Evolutionary conservation across 2,888 invertebrate genomes (phyloP), one percentile per base, ranked within the genome.

Genomic region (Lasioglossum vierecki): DNA sequence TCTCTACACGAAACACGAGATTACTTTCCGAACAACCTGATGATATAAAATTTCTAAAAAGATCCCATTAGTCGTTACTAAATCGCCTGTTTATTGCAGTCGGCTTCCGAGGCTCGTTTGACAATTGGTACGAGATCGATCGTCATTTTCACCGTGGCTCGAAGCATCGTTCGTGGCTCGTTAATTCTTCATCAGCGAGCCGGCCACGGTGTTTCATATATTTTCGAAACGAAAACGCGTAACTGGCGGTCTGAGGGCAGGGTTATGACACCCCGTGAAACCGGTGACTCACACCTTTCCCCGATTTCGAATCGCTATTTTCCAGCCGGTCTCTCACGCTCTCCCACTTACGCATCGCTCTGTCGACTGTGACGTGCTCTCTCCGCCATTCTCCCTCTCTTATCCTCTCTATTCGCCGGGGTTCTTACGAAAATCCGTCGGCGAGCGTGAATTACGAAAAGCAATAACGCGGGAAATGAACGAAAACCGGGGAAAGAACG

Each of bases 221-320:
- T 84, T 85, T 82, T 78, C 66, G 76, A 81, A 84, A 84, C 80
- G 88, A 89, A 85, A 89, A 89, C 77, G 83, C 78, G 75, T 80
- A 79, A 76, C 66, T 72, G 75, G 35, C 78, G 49, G 60, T 53
- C 75, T 72, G 84, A 88, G 81, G 89, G 87, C 88, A 88, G 86
- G 89, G 85, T 91, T 91, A 83, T 91, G 90, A 91, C 90, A 91
- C 89, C 88, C 83, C 88, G 90, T 86, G 90, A 90, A 90, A 90
- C 87, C 88, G 46, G 87, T 90, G 90, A 91, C 88, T 91, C 90
- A 91, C 90, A 91, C 90, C 91, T 91, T 91, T 91, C 91, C 91
- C 88, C 88, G 91, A 91, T 91, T 91, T 91, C 91, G 88, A 91
- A 91, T 91, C 83, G 77, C 88, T 82, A 89, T 91, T 91, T 91